phyloP scores from a whole-genome alignment of 2,797 vertebrate genomes.

The Anolis apletophallus region DNA sequence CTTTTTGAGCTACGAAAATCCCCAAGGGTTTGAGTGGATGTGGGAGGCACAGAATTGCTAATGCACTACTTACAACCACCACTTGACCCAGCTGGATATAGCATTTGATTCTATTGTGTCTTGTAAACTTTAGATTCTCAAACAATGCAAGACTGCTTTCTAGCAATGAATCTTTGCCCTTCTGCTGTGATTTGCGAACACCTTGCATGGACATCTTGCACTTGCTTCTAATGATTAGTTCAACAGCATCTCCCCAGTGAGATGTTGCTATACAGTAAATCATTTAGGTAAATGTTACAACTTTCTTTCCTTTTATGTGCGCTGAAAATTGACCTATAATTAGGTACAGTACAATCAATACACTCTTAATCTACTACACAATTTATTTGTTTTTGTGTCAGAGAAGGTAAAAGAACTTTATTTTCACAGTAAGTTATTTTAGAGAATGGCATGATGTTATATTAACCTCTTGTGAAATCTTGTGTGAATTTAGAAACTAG shows the following conservation, averaged over 20 bases:
- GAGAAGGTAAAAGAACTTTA: slow-evolving; percentile 30
- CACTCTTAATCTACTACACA: slow-evolving; percentile 39
- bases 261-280: slow-evolving; percentile 15
- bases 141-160: neutral
- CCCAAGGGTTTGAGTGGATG: neutral
- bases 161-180: slow-evolving; percentile 8
- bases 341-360: slow-evolving; percentile 48
- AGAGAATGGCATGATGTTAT: neutral
- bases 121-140: neutral
- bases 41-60: neutral
- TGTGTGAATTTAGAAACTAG: neutral
- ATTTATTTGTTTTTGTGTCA: no score
- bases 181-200: slow-evolving; percentile 3
- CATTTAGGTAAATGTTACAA: slow-evolving; percentile 19
- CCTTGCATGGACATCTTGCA: neutral
- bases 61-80: neutral
- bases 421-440: slow-evolving; percentile 3
- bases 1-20: neutral
- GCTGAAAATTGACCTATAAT: slow-evolving; percentile 54
- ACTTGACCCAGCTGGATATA: neutral
- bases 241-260: neutral
- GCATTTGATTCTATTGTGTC: slow-evolving; percentile 13
- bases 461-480: slow-evolving; percentile 27
- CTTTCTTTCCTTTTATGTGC: slow-evolving; percentile 26
- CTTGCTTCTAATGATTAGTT: neutral